Evolutionary conservation across 2,888 invertebrate species (phyloP).

Genomic region (Dorcus parallelipipedus): DNA sequence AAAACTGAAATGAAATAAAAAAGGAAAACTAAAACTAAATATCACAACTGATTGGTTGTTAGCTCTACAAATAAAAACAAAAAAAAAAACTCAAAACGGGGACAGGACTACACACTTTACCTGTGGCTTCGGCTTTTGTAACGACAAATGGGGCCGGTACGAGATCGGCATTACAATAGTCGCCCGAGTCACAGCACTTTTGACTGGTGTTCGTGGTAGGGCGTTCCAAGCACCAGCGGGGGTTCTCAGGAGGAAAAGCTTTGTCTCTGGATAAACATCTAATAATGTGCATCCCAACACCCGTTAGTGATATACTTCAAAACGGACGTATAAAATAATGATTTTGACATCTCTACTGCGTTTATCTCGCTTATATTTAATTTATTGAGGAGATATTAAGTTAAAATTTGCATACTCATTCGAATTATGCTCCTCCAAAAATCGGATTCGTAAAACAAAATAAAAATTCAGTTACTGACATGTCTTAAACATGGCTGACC

Average conservation of each 20-base stretch:
- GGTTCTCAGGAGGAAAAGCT: conserved; percentile 61
- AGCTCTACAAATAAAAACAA: not conserved
- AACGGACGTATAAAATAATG: no score
- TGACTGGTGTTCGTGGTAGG: conserved; percentile 39
- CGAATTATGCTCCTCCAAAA: no score
- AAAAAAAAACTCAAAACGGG: not conserved
- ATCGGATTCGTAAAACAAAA: no score
- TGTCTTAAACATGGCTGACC: no score
- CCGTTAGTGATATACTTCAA: conserved; percentile 23
- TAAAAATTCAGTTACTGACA: no score
- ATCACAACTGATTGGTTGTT: not conserved
- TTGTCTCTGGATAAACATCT: conserved; percentile 44
- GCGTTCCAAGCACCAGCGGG: conserved; percentile 50
- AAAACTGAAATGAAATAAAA: not conserved
- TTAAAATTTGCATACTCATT: no score
- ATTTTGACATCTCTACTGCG: no score
- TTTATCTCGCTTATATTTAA: no score
- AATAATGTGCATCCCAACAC: conserved; percentile 21
- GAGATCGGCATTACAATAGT: conserved; percentile 56
- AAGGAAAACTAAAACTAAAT: not conserved
- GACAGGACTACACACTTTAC: conserved; percentile 16
- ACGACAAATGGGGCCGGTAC: conserved; percentile 26
- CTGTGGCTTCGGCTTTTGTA: conserved; percentile 14
- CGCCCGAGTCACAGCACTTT: conserved; percentile 55
- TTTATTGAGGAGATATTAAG: no score